Base-by-base conservation (phyloP, 2,888 invertebrate genomes). In the Gasteruption jaculator region DNA sequence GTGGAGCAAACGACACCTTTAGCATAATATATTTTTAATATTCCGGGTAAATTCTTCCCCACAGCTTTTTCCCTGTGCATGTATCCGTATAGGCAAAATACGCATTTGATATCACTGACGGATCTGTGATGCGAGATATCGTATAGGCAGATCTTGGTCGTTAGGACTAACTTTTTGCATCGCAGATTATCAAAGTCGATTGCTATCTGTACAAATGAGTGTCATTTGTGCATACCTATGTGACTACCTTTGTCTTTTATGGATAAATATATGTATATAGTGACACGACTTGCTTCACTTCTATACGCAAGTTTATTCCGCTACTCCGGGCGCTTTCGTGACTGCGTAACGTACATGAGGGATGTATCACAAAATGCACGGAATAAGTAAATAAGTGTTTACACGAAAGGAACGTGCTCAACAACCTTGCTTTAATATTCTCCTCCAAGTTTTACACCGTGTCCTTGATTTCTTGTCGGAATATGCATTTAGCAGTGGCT, bases 111-210 rank as follows among this genome's bases (percentile, higher is more conserved):
- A 63, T 66, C 65, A 59, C 60, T 60, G 59, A 56, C 60, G 58
- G 65, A 65, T 65, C 65, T 61, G 58, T 61, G 60, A 60, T n/a
- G n/a, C 60, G 55, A 59, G 63, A 59, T 68, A 68, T 67, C 68
- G 55, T 57, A 52, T 58, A 59, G 60, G 55, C 50, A 48, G 58
- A 68, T 68, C 67, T 64, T 54, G 64, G 63, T 68, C 67, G 61
- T 68, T 67, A 68, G 58, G 63, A 56, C 54, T 43, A 38, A 50
- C 49, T 60, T 65, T 63, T 62, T 51, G 41, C 41, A n/a, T n/a
- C n/a, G 53, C 60, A 54, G 57, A 62, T 56, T 49, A 54, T 54
- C 46, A 47, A 40, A 46, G 45, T 46, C 53, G 66, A 68, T 67
- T 46, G 47, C 60, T 65, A 67, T 68, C 65, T 46, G 56, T 56